phyloP scores from a whole-genome alignment of 2,888 invertebrate genomes.

The Ypsolopha sequella region DNA sequence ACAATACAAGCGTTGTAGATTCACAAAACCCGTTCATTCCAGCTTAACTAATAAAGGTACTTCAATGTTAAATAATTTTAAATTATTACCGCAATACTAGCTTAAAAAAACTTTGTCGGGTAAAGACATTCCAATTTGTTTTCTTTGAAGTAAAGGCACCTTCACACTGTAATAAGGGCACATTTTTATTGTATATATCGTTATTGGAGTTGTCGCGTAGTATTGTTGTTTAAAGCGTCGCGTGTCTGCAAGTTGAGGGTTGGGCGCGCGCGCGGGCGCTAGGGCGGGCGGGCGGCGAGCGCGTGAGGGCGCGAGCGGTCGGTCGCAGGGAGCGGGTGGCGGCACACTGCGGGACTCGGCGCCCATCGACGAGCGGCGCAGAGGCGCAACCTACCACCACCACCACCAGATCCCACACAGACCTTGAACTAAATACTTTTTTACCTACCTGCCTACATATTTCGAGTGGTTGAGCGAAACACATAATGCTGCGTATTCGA shows the following conservation, averaged over 20 bases:
- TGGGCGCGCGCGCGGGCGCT: constrained; percentile 21
- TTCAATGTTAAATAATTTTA: no score
- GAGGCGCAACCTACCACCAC: background rate
- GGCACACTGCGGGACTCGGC: constrained; percentile 55
- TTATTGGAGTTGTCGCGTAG: background rate
- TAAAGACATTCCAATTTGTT: no score
- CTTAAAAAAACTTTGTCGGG: no score
- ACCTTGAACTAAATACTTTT: constrained; percentile 4
- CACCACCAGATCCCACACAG: background rate
- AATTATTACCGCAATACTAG: no score
- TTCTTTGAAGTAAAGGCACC: background rate
- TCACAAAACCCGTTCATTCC: no score
- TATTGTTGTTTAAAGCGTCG: background rate
- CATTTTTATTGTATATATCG: background rate
- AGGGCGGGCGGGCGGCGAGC: constrained; percentile 32
- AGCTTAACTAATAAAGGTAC: no score
- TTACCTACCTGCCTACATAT: no score
- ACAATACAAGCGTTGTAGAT: no score
- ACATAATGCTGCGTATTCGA: no score
- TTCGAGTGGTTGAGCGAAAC: no score
- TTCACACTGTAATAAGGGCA: background rate
- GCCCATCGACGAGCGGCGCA: constrained; percentile 19
- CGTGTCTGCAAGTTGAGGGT: constrained; percentile 14
- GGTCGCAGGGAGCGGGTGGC: constrained; percentile 36
- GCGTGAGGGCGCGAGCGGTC: background rate